phyloP scores from a whole-genome alignment of 2,113 vertebrate species.

The Psittacula cyanocephala region DNA sequence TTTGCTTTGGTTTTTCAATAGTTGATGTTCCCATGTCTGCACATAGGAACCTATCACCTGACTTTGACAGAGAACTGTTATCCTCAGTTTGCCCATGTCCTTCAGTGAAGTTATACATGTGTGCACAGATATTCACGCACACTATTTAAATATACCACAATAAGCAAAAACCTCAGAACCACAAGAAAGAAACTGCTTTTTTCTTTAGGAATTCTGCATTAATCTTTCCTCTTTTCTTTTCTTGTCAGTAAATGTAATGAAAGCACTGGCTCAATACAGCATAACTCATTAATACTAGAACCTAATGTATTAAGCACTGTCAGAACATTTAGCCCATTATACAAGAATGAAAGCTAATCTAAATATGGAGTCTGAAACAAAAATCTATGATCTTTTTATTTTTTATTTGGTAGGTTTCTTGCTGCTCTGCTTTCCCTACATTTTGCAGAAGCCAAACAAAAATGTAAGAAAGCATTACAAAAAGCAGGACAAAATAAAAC shows the following conservation, averaged over 20 bases:
- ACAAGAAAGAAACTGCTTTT: not conserved
- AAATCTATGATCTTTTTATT: slow-evolving; percentile 8
- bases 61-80: not conserved
- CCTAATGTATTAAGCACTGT: slow-evolving; percentile 2
- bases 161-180: not conserved
- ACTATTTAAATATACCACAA: not conserved
- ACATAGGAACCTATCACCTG: not conserved
- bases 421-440: not conserved
- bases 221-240: not conserved
- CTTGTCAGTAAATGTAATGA: not conserved
- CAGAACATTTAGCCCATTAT: slow-evolving; percentile 12
- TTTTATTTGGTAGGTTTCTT: slow-evolving; percentile 18
- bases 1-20: not conserved
- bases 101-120: fast-evolving
- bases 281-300: slow-evolving; percentile 31
- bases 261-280: not conserved
- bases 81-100: not conserved
- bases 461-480: not conserved
- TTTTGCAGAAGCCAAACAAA: slow-evolving; percentile 1
- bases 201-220: not conserved
- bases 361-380: slow-evolving; percentile 46
- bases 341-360: slow-evolving; percentile 34
- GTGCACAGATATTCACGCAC: not conserved
- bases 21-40: not conserved
- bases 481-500: not conserved